Base-by-base conservation (phyloP, 2,888 invertebrate species). In the Cosmorhoe ocellata region DNA sequence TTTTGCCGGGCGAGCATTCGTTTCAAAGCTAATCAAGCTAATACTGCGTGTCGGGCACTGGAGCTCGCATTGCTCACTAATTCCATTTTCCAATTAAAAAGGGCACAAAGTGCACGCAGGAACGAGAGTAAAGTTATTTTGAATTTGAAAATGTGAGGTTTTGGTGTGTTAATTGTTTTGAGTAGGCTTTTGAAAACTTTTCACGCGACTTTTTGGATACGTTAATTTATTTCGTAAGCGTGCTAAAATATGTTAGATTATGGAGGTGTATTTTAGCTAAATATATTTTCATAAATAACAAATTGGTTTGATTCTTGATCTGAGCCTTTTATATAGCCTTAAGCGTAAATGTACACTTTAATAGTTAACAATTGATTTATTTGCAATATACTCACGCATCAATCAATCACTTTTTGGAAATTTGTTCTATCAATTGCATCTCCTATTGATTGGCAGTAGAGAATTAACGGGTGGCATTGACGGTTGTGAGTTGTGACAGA, bases 381-480 rank as follows among this genome's bases (percentile, higher is more conserved):
- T 18, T 3, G 5, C 2, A 18, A 2, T 3, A 18, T 3, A 18
- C 2, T 2, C 12, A 30, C 13, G 14, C 27, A 84, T 77, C 81
- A 80, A 86, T 85, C 84, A 85, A 84, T 86, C 84, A 18, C 80
- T 82, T 77, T 79, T 79, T 74, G 80, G 74, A 80, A 85, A 83
- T 86, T 84, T 80, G 83, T 85, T 81, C 84, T 84, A 82, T 84
- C 79, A 82, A 88, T 88, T 84, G 79, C 81, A 76, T 81, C 74
- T 74, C 73, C 68, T 76, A 81, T 80, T 80, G 79, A 80, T 79
- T 80, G 79, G 2, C 18, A 27, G 9, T 74, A 75, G 78, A 74
- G 74, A 71, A 14, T 12, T 14, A 41, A 32, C 24, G 45, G 82
- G 71, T 87, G 87, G 66, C 66, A 74, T 67, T 84, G 85, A 87